A percentile compares a stretch with the other conserved stretches of the same genome.
Conservation (phyloP, 2,888 invertebrate species). For the Leptinotarsa juncta region DNA sequence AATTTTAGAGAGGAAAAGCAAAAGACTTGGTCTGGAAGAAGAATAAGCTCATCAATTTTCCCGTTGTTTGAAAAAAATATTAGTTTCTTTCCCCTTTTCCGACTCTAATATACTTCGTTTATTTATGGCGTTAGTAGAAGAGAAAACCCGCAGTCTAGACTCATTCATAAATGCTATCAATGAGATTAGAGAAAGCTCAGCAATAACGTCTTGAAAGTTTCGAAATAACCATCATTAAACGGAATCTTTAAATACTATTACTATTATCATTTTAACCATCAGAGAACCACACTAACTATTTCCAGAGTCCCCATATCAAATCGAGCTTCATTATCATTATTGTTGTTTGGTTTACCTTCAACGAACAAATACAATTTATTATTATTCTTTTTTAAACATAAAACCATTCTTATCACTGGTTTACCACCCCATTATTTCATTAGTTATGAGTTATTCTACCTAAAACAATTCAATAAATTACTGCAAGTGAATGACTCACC, state of each 20-base stretch:
- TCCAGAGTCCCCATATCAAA: no score
- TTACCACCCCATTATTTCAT: neutral
- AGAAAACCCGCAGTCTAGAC: constrained; percentile 20
- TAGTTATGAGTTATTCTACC: neutral
- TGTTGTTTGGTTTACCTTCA: no score
- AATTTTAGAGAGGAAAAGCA: neutral
- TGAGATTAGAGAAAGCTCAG: neutral
- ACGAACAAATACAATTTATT: neutral
- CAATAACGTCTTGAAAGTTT: neutral
- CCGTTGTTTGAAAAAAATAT: constrained; percentile 14
- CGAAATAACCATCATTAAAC: neutral
- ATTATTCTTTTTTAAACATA: neutral
- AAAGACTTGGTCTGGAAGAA: constrained; percentile 7
- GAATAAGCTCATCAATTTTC: neutral
- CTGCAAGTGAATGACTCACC: constrained; percentile 29
- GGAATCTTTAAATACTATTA: neutral
- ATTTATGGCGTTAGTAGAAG: constrained; percentile 24
- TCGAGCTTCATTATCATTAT: no score
- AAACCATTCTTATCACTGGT: neutral
- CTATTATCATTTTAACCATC: no score
- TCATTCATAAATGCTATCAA: constrained; percentile 18
- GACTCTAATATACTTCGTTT: constrained; percentile 1
- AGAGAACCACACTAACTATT: no score
- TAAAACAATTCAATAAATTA: constrained; percentile 13
- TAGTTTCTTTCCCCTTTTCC: constrained; percentile 10